Base-by-base conservation (phyloP, 37 sponge, comb jelly and placozoan species). In the Diacarnus erythraeanus region DNA sequence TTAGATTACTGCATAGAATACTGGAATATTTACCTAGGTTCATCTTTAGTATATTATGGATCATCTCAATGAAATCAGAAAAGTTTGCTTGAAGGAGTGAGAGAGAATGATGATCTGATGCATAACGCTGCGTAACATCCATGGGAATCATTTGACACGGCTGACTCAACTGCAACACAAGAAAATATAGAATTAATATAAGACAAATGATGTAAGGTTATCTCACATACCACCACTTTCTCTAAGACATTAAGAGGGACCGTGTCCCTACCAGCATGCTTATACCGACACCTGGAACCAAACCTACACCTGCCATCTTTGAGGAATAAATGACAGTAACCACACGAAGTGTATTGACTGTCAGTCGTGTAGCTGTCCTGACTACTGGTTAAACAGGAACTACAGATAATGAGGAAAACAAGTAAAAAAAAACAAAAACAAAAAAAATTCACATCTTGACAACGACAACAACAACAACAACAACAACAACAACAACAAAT, bases 1-100 rank as follows among this genome's bases (percentile, higher is more conserved):
- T n/a, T n/a, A n/a, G n/a, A n/a, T n/a, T n/a, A n/a, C n/a, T n/a
- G n/a, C n/a, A n/a, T n/a, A n/a, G n/a, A n/a, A n/a, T n/a, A n/a
- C 17, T 10, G 4, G 38, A 9, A 20, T 27, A 64, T 69, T 68
- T 37, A 80, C 80, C 59, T 47, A 68, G 58, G 41, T 54, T 57
- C 61, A 6, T 80, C 38, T 70, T 39, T 25, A 70, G 29, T 5
- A 80, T 42, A 26, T 20, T 29, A 2, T 71, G 41, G 27, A 80
- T 69, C 34, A 80, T 23, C 9, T 34, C 21, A 8, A 80, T 42
- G n/a, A 80, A 69, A 22, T 2, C 6, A 22, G 41, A 1, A 29
- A 54, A 57, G 40, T 56, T 25, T 34, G 15, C 22, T 42, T 69
- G 1, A 9, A 70, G 59, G 0, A 12, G 58, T 20, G 42, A 38